phyloP scores from a whole-genome alignment of 2,797 vertebrate species.

The Sebastes paucispinis region DNA sequence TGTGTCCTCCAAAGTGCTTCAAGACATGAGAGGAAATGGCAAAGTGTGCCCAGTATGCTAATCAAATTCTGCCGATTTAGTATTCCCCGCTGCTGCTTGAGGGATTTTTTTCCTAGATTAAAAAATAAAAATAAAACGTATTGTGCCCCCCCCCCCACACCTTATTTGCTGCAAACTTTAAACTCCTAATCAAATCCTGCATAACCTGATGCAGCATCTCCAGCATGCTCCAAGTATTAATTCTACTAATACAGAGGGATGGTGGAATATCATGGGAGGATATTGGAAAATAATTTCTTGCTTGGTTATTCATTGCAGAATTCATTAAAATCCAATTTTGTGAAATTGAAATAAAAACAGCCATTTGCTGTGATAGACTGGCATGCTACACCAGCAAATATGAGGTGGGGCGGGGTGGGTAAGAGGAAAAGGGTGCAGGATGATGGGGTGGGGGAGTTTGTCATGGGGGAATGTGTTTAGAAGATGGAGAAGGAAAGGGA shows the following conservation, averaged over 20 bases:
- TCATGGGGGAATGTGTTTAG: background rate
- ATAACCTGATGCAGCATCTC: slow-evolving; percentile 63
- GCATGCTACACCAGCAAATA: slow-evolving; percentile 25
- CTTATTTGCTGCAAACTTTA: slow-evolving; percentile 55
- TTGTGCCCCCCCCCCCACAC: slow-evolving; percentile 36
- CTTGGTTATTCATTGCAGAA: slow-evolving; percentile 70
- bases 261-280: slow-evolving; percentile 59
- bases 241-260: slow-evolving; percentile 61
- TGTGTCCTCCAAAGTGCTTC: slow-evolving; percentile 26
- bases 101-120: slow-evolving; percentile 45
- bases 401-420: background rate
- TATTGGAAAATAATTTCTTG: slow-evolving; percentile 72
- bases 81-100: slow-evolving; percentile 37
- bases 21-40: slow-evolving; percentile 35
- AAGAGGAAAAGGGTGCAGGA: too few species aligned
- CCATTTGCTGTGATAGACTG: slow-evolving; percentile 57
- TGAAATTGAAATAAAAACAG: slow-evolving; percentile 67
- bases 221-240: slow-evolving; percentile 59
- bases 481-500: background rate
- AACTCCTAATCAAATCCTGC: slow-evolving; percentile 64
- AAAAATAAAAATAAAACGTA: slow-evolving; percentile 51
- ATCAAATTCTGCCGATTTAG: slow-evolving; percentile 36
- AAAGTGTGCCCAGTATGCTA: slow-evolving; percentile 29
- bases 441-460: background rate
- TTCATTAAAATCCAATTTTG: slow-evolving; percentile 75